These are phyloP conservation scores for Lynx canadensis DNA, from an alignment of 2,113 vertebrate species.

Conservation along the genomic window DNA sequence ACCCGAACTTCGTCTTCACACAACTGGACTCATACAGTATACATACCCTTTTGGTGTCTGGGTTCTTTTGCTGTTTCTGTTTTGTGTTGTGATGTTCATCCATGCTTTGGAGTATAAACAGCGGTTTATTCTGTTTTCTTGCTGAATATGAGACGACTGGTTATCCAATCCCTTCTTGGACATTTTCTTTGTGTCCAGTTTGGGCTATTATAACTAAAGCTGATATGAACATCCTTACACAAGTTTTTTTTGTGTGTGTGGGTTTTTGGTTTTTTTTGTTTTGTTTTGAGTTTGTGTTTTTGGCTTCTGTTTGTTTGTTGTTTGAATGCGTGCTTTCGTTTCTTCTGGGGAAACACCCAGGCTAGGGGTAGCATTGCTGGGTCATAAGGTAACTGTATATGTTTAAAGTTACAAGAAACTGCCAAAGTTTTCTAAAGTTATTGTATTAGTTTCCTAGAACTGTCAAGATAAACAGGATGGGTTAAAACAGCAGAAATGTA, in stretches of 20 bases:
- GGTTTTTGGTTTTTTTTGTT: too few species aligned
- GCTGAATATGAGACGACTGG: neutral
- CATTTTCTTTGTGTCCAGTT: neutral
- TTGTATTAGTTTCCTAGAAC: neutral
- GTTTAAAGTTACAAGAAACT: neutral
- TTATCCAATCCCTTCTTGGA: neutral
- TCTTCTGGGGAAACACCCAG: neutral
- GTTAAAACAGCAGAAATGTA: neutral
- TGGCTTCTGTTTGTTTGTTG: too few species aligned
- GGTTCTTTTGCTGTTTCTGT: neutral
- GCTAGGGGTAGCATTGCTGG: neutral
- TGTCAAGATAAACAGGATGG: neutral
- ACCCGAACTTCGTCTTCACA: neutral
- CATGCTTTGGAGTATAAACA: neutral
- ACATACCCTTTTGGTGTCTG: neutral
- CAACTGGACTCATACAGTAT: neutral
- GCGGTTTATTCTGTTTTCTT: neutral
- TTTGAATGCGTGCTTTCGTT: neutral
- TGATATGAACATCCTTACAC: neutral
- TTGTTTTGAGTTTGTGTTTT: too few species aligned
- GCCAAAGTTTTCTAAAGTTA: neutral
- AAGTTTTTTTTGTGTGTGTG: neutral
- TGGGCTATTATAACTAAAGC: neutral
- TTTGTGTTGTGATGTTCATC: neutral
- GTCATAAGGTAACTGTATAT: neutral